These are phyloP conservation scores for Polydrusus tereticollis DNA, from an alignment of 2,888 invertebrate species.

Conservation along the genomic window DNA sequence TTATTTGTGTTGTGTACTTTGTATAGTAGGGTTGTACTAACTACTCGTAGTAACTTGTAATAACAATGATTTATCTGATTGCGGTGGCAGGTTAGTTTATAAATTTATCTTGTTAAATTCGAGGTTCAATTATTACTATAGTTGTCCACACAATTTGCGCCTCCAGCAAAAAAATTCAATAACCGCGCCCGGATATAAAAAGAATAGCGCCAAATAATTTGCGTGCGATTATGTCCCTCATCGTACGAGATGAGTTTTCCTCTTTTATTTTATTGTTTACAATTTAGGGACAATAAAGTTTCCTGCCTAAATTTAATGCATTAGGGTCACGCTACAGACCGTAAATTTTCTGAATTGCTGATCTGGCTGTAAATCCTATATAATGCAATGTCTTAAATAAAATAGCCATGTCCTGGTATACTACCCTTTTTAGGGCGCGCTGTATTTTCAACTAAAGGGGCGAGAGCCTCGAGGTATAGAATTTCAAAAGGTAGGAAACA, in stretches of 20 bases:
- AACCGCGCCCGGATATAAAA: no score
- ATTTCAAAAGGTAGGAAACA: neutral
- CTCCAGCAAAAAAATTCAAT: no score
- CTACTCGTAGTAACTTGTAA: no score
- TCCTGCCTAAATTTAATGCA: slow-evolving; percentile 1
- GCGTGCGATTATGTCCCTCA: no score
- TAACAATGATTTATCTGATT: no score
- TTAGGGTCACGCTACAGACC: neutral
- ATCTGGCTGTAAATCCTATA: slow-evolving; percentile 3
- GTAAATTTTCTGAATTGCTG: neutral
- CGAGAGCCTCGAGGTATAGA: neutral
- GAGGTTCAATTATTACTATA: no score
- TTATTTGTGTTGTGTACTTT: no score
- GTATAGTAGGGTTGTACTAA: no score
- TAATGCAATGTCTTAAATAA: slow-evolving; percentile 6
- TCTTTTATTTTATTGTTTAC: neutral
- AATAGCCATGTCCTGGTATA: neutral
- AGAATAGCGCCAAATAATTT: no score
- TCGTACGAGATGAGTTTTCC: neutral
- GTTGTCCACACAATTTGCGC: no score
- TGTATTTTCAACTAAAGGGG: neutral
- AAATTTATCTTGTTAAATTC: no score
- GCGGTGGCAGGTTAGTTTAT: no score
- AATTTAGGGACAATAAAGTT: neutral
- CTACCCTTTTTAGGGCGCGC: neutral